Percentiles rank a stretch among this genome's conserved stretches.
Conservation (phyloP, 1,140 invertebrate genomes). For the Bombus haemorrhoidalis region DNA sequence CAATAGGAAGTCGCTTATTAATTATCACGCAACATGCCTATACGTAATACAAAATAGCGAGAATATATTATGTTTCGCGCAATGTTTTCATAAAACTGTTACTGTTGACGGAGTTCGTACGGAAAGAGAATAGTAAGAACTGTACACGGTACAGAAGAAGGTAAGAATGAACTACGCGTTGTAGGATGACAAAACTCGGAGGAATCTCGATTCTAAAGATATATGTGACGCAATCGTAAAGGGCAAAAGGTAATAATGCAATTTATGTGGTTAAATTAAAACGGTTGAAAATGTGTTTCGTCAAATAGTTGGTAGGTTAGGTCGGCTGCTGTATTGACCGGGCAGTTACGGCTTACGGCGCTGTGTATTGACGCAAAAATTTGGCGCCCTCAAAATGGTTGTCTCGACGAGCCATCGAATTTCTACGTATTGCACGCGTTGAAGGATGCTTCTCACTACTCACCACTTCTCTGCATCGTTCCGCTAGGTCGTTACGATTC, state of each 20-base stretch:
- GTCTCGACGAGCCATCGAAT: conserved; percentile 43
- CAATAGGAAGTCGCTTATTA: not conserved
- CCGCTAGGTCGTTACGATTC: conserved; percentile 47
- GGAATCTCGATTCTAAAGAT: not conserved
- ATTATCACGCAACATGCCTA: not conserved
- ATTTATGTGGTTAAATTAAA: conserved; percentile 40
- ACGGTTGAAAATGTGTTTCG: not conserved
- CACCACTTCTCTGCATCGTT: conserved; percentile 76
- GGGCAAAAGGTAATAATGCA: not conserved
- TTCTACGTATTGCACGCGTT: not conserved
- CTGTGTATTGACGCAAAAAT: conserved; percentile 72
- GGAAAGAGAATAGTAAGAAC: not conserved
- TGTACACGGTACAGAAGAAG: not conserved
- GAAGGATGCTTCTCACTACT: conserved; percentile 37
- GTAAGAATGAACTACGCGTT: not conserved
- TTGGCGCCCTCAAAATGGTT: conserved; percentile 75
- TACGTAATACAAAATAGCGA: not conserved
- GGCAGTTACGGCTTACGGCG: conserved; percentile 49
- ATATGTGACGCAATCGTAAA: not conserved
- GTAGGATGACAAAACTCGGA: not conserved
- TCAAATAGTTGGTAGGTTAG: conserved; percentile 67
- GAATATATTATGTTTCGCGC: not conserved
- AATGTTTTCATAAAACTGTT: not conserved
- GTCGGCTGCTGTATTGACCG: conserved; percentile 66
- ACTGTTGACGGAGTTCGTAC: not conserved